phyloP scores from a whole-genome alignment of 2,797 vertebrate species.

The Hippopotamyrus pictus region DNA sequence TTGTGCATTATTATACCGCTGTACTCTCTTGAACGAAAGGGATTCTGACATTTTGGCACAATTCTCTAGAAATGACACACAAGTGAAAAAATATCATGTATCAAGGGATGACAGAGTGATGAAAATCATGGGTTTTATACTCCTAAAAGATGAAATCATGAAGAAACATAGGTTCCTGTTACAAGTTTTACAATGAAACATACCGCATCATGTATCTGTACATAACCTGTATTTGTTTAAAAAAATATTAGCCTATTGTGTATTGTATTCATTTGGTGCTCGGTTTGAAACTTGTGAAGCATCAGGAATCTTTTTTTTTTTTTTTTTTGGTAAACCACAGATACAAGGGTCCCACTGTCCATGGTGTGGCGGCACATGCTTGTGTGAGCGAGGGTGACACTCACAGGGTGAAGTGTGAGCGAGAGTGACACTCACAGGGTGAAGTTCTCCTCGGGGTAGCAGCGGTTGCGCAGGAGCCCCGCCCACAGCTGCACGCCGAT shows the following conservation, averaged over 20 bases:
- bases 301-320: background rate
- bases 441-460: slow-evolving; percentile 41
- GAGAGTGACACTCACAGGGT: slow-evolving; percentile 36
- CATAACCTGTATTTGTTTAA: background rate
- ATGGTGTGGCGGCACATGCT: background rate
- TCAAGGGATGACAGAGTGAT: background rate
- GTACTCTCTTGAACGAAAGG: background rate
- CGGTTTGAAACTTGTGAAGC: background rate
- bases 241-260: background rate
- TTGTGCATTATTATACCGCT: background rate
- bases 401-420: slow-evolving; percentile 39
- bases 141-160: background rate
- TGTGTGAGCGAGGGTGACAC: slow-evolving; percentile 10
- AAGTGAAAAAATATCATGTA: background rate
- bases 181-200: background rate
- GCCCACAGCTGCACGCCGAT: slow-evolving; percentile 82
- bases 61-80: background rate
- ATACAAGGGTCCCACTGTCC: background rate
- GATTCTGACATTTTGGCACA: background rate
- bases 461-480: slow-evolving; percentile 64
- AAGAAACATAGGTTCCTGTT: background rate
- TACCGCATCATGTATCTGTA: background rate
- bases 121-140: background rate
- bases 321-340: background rate
- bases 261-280: background rate